Evolutionary conservation across 2,888 invertebrate species (phyloP), one percentile per base, ranked within the genome.

Genomic region (Agrilus mali): DNA sequence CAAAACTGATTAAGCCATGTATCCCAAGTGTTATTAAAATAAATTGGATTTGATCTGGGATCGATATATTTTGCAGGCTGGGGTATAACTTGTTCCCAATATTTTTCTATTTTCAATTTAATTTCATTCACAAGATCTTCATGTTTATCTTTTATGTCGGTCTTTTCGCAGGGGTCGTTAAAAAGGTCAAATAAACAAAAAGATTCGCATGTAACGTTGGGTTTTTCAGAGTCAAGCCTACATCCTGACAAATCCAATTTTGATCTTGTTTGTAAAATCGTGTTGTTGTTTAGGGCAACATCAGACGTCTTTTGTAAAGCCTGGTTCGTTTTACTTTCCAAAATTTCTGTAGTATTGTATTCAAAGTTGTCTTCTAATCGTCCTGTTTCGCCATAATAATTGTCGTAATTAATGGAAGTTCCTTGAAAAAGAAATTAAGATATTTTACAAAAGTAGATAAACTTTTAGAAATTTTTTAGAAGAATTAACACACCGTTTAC

Each of bases 141-240:
- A 15, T 45, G 41, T 12, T 54, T 43, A 1, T 44, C 33, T 1
- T 57, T 50, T 36, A 64, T 41, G 49, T 64, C 62, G 17, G 42
- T 53, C 6, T 59, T 61, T 49, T 65, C 65, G 42, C 63, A 64
- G 5, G 63, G 65, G 50, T 65, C 65, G 7, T 50, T 43, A 8
- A 47, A 33, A 2, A 65, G 45, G 43, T 65, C 60, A 43, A 63
- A 65, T 13, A 65, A 49, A 40, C 62, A 63, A 20, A 53, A 51
- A 15, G 48, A 44, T 10, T 42, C 41, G 20, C 56, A 55, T 16
- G 44, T 42, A 33, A 48, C 4, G 12, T 36, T 10, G 7, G 17
- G 15, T 15, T 33, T 27, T 5, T n/a, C 4, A 13, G 14, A 12
- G 4, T 15, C 3, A 12, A 15, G 14, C 33, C 45, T 35, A 27